Evolutionary conservation across 37 sponge, comb jelly and placozoan species (phyloP), one percentile per base, ranked within the genome.

Genomic region (Crambe crambe): DNA sequence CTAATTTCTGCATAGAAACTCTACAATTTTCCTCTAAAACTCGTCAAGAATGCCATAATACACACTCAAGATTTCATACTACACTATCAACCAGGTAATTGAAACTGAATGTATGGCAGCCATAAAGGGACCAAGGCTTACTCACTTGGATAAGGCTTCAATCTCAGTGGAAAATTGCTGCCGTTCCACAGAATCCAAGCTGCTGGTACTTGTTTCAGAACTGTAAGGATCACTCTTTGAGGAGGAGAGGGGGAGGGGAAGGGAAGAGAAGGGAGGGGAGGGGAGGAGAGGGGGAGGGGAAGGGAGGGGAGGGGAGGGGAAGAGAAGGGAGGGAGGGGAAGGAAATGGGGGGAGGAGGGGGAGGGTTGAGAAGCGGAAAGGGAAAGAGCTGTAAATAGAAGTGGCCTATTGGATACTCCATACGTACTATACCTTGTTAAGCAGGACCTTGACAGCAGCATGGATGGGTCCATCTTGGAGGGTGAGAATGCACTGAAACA

Each of bases 381-480:
- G 12, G 51, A 12, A 23, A 42, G 22, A 29, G 42, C 6, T 20
- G 68, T 21, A 32, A 22, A 58, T 59, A 34, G 38, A 34, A 27
- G 3, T 27, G 32, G 36, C 3, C 23, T 32, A 37, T 12, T 60
- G 60, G 10, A 12, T 32, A n/a, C n/a, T n/a, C n/a, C n/a, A n/a
- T n/a, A 73, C 74, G 34, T 10, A 1, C 69, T 42, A 25, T 32
- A 85, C 86, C 65, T 72, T 61, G 63, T 84, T 81, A 25, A 29
- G 63, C 39, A 97, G 80, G 3, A 81, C 83, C 63, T 97, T 97
- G 40, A 97, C 88, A 25, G 97, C 97, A 3, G 89, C 85, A 18
- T 75, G 72, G 15, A 79, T 83, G 20, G 43, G 17, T 41, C 44
- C 37, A 42, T 72, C 60, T 8, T 58, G 38, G 5, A 57, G 29